Evolutionary conservation across 1,140 invertebrate species (phyloP), one percentile per base, ranked within the genome.

Genomic region (Rhynchophorus ferrugineus): DNA sequence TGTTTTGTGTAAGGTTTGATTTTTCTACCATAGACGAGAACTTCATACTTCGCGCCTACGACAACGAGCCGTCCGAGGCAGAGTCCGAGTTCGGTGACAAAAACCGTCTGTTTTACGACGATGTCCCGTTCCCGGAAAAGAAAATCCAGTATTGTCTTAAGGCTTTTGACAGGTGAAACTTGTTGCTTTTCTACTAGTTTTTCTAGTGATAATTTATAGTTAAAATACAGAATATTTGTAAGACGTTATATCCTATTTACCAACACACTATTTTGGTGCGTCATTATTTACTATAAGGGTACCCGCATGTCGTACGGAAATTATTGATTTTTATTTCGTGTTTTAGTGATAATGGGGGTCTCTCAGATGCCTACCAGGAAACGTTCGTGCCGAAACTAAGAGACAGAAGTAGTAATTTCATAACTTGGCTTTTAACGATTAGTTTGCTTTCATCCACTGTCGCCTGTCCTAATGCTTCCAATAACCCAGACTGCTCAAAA

Each of bases 281-380:
- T 29, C 24, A 29, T 37, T n/a, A 13, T 33, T 33, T 33, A 33
- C 5, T 37, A 37, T 37, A 13, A 37, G 14, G 14, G 8, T 37
- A 37, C 24, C 24, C 24, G 5, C 24, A 37, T 16, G 14, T 37
- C 14, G 3, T 3, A 37, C 6, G 5, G 35, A 9, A 7, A 8
- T 3, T 37, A n/a, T n/a, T 37, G 35, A n/a, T 37, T 3, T 19
- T 3, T 17, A 22, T 6, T 13, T 43, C 14, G 5, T 17, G 17
- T 43, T 14, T 8, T 6, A 43, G 18, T 19, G 41, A 17, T 19
- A 17, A 8, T 19, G 52, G 36, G 34, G 45, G 24, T 5, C 33
- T 54, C 0, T 54, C 52, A n/a, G 45, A 48, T 33, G 35, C 24
- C 2, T 54, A 54, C 29, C 44, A 48, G 43, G 45, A 54, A 47